phyloP scores from a whole-genome alignment of 2,113 vertebrate genomes.

The Aphyosemion australe region DNA sequence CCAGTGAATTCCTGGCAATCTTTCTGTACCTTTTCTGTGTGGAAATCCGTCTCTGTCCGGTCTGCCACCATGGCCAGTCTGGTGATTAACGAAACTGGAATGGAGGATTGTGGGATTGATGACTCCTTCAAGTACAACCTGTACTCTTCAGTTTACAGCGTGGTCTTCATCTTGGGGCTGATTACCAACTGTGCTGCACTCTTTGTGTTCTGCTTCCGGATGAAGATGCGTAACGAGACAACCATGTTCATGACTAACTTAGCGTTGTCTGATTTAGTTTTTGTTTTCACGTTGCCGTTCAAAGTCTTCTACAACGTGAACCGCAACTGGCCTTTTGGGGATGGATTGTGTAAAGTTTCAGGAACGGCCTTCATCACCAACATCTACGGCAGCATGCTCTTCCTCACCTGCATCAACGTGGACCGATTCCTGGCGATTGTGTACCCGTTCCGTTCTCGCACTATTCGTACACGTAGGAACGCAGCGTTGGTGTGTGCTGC shows the following conservation, averaged over 20 bases:
- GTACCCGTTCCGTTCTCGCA: constrained; percentile 92
- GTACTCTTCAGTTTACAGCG: constrained; percentile 93
- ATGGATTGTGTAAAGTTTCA: constrained; percentile 93
- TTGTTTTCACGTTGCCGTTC: constrained; percentile 95
- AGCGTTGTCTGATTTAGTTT: constrained; percentile 92
- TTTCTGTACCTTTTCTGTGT: constrained; percentile 4
- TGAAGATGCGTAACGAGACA: constrained; percentile 94
- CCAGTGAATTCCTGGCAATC: constrained; percentile 18
- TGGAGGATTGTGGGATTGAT: constrained; percentile 90
- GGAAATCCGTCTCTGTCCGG: background rate
- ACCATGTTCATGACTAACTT: constrained; percentile 98
- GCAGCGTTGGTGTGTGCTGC: constrained; percentile 89
- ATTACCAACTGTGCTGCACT: constrained; percentile 96
- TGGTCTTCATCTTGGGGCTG: constrained; percentile 92
- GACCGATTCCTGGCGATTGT: constrained; percentile 97
- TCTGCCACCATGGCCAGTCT: constrained; percentile 75
- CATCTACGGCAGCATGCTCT: constrained; percentile 98
- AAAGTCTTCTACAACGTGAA: constrained; percentile 98
- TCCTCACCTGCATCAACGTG: constrained; percentile 96
- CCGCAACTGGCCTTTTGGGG: constrained; percentile 96
- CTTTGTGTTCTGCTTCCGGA: constrained; percentile 95
- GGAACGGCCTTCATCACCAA: constrained; percentile 97
- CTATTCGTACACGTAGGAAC: constrained; percentile 89
- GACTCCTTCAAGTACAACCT: constrained; percentile 99
- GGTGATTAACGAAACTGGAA: constrained; percentile 81